phyloP scores from a whole-genome alignment of 1,140 invertebrate genomes.

The Camponotus vicinus region DNA sequence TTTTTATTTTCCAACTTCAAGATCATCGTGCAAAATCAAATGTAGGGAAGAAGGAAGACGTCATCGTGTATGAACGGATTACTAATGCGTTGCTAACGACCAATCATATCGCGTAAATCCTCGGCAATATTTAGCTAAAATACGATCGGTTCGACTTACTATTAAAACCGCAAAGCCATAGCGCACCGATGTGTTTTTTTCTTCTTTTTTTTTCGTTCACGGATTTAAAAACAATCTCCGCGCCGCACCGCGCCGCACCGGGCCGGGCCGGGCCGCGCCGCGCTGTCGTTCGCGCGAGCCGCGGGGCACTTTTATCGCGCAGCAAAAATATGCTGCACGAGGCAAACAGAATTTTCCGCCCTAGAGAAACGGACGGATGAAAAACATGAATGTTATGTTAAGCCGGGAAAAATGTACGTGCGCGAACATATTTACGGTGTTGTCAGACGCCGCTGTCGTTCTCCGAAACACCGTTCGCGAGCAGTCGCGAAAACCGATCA shows the following conservation, averaged over 20 bases:
- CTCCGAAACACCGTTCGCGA: conserved; percentile 3
- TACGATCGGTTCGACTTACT: conserved; percentile 54
- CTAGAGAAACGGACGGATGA: conserved; percentile 52
- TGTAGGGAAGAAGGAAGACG: background rate
- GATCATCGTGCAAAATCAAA: background rate
- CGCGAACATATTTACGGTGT: conserved; percentile 48
- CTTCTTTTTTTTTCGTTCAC: conserved; percentile 22
- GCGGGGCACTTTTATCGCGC: conserved; percentile 59
- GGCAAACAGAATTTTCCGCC: conserved; percentile 57
- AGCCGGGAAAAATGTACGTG: conserved; percentile 39
- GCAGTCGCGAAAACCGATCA: background rate
- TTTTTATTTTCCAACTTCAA: background rate
- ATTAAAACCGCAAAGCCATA: conserved; percentile 58
- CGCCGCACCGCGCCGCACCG: conserved; percentile 3
- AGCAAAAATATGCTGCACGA: conserved; percentile 56
- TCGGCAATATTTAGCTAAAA: conserved; percentile 48
- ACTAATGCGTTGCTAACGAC: conserved; percentile 44
- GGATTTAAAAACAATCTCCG: conserved; percentile 62
- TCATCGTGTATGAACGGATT: background rate
- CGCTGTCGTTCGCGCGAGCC: conserved; percentile 44
- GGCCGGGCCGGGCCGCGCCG: background rate
- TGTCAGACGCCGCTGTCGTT: background rate
- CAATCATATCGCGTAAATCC: conserved; percentile 27
- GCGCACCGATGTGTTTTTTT: conserved; percentile 1
- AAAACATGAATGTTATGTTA: conserved; percentile 61